Evolutionary conservation across 2,888 invertebrate species (phyloP), one percentile per base, ranked within the genome.

Genomic region (Anodontia alba): DNA sequence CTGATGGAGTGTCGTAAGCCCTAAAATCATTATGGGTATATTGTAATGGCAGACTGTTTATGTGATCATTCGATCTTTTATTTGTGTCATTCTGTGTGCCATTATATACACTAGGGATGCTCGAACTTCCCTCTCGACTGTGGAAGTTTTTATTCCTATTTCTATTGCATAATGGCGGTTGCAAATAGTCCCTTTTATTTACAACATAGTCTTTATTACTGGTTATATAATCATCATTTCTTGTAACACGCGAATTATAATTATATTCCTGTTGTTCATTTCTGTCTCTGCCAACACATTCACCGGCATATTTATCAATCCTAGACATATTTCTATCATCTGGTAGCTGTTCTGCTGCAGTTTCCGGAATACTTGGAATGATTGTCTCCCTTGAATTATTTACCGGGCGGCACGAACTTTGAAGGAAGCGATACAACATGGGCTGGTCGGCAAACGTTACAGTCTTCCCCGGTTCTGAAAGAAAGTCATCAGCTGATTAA

Each of bases 381-480:
- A 62, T 33, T 62, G 26, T 62, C 23, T 62, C 62, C 29, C 62
- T 31, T 10, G 31, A 29, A 62, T 62, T 29, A 31, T 62, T 31
- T 38, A 12, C 38, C 38, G 38, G 38, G 38, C 38, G 38, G 38
- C 38, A 38, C 62, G 62, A 26, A 31, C 33, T 29, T 33, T 62
- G 62, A 10, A 62, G 62, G 29, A 62, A 62, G 12, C 62, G 20
- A 20, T 62, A 62, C 33, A 62, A 33, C 62, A 62, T 62, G 33
- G 62, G 62, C 33, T 62, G 62, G 3, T 62, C 62, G 10, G 62
- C 62, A 20, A 62, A 62, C 33, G 62, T 62, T 3, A 62, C 62
- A 12, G 62, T 62, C 62, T 62, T 62, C 1, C 31, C 62, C 33
- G 10, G 62, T 2, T 62, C 62, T 62, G 62, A 62, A 62, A 62